Percentiles rank a stretch among this genome's conserved stretches.
Conservation (phyloP, 2,888 invertebrate species). For the Lordiphosa andalusiaca region DNA sequence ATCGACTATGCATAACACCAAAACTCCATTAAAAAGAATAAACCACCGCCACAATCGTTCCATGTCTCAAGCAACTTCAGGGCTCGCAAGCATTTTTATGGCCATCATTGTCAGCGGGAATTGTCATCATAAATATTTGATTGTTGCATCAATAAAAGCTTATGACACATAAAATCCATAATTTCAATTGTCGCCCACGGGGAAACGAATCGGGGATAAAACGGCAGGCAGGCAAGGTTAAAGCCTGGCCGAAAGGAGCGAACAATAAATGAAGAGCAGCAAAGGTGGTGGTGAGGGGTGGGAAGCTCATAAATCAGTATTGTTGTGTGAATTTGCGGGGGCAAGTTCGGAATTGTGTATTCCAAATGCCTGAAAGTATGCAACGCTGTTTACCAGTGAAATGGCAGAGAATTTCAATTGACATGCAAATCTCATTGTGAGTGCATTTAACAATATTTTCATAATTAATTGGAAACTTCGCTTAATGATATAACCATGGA, state of each 20-base stretch:
- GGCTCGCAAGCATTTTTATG: constrained; percentile 62
- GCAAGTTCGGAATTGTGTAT: constrained; percentile 5
- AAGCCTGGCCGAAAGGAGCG: constrained; percentile 29
- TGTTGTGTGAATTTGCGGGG: too few species aligned
- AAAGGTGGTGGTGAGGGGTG: not conserved
- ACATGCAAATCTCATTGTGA: constrained; percentile 50
- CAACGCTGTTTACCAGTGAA: not conserved
- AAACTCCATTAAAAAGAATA: too few species aligned
- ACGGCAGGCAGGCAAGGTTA: constrained; percentile 23
- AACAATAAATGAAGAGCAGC: constrained; percentile 24
- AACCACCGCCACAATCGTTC: too few species aligned
- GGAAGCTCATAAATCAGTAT: constrained; percentile 20
- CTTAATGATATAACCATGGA: constrained; percentile 50
- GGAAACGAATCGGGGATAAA: constrained; percentile 7
- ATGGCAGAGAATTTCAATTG: constrained; percentile 4
- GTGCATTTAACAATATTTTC: constrained; percentile 43
- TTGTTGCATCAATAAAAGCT: constrained; percentile 76
- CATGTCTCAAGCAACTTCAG: not conserved
- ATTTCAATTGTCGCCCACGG: constrained; percentile 69
- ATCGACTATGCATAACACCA: too few species aligned
- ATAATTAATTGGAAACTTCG: constrained; percentile 56
- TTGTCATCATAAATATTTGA: constrained; percentile 75
- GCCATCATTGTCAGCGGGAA: constrained; percentile 71
- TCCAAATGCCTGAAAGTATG: not conserved
- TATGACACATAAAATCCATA: constrained; percentile 74